Percentiles rank a stretch among this genome's conserved stretches.
Evolutionary conservation across 2,888 invertebrate genomes (phyloP).

Genomic region (Nephrotoma appendiculata): DNA sequence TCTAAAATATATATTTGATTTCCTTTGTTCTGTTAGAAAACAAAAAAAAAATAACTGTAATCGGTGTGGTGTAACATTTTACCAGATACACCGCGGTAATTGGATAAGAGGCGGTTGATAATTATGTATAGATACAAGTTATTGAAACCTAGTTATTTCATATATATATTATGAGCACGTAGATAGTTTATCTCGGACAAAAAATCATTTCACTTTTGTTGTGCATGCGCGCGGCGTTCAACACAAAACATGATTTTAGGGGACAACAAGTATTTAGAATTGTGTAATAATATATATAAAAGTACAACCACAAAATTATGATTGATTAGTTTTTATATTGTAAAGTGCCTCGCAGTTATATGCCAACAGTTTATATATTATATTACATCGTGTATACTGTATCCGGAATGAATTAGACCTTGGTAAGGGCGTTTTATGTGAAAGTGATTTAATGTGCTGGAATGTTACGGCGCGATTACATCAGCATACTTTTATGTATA

Average conservation of each 20-base stretch:
- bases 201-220: not conserved
- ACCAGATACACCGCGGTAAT: not conserved
- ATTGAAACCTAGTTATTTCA: not conserved
- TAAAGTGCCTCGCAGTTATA: not conserved
- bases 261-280: not conserved
- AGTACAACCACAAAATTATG: not conserved
- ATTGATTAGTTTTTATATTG: not conserved
- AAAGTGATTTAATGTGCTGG: not conserved
- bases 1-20: not conserved
- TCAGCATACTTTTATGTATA: not conserved
- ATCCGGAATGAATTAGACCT: not conserved
- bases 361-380: not conserved
- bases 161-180: no score
- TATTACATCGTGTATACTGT: no score
- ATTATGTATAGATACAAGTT: not conserved
- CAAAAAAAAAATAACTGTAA: not conserved
- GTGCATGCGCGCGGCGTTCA: not conserved
- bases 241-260: not conserved
- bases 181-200: not conserved
- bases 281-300: not conserved
- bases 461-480: not conserved
- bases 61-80: not conserved
- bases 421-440: not conserved
- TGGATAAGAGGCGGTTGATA: not conserved
- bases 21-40: not conserved